Conservation (phyloP, 1,140 invertebrate species). For the Chironomus striatipennis region DNA sequence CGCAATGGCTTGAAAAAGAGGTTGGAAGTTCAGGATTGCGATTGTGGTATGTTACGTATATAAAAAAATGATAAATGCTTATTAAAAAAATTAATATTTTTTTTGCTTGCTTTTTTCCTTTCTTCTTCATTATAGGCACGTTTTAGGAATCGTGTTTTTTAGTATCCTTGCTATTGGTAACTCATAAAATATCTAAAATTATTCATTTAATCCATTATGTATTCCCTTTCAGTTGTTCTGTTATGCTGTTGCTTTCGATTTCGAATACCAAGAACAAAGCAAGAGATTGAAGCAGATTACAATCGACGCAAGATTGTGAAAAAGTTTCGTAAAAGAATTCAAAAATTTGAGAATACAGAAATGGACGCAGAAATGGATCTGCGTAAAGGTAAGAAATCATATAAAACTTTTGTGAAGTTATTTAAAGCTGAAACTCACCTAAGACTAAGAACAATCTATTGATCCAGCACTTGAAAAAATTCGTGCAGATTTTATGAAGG, state of each 20-base stretch:
- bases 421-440: background rate
- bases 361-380: conserved; percentile 72
- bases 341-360: conserved; percentile 72
- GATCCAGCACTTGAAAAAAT: conserved; percentile 20
- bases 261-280: conserved; percentile 77
- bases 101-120: too few relatives aligned
- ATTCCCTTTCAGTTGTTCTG: conserved; percentile 60
- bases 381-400: conserved; percentile 54
- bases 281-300: conserved; percentile 87
- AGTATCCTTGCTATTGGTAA: conserved; percentile 46
- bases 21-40: conserved; percentile 46
- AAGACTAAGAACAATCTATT: background rate
- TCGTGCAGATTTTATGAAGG: conserved; percentile 6
- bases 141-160: conserved; percentile 43
- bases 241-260: conserved; percentile 80
- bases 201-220: too few relatives aligned
- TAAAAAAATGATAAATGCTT: conserved; percentile 33
- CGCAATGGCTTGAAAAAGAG: conserved; percentile 50
- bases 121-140: background rate
- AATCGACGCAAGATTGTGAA: conserved; percentile 70
- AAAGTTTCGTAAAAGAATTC: conserved; percentile 70
- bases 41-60: conserved; percentile 57
- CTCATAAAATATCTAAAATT: conserved; percentile 24
- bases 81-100: background rate
- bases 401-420: background rate